Base-by-base conservation (phyloP, 2,888 invertebrate genomes). In the Cremastinae sp. region DNA sequence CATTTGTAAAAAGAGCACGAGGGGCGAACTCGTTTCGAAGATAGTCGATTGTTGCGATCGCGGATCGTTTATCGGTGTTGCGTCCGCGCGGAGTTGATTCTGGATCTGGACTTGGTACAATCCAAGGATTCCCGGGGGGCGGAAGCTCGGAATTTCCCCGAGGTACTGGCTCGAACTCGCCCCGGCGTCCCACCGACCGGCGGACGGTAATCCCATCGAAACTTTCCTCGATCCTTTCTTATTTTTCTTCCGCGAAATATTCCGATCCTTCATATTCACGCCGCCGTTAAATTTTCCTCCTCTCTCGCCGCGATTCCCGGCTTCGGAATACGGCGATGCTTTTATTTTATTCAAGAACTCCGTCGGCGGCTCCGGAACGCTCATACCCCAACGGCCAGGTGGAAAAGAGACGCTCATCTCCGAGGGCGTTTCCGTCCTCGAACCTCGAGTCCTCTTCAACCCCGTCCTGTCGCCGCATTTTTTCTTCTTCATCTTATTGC, bases 161-260 rank as follows among this genome's bases (percentile, higher is more conserved):
- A 79, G 76, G 75, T 80, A 81, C 65, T 81, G 64, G 58, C 58
- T 28, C 9, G 77, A 77, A 64, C 36, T 53, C 66, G 62, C 49
- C 34, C 54, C 76, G 75, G 74, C 74, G 59, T 71, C 66, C 79
- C 78, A 73, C 68, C 72, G 71, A 72, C 72, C 79, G 47, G 56
- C 79, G 47, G 56, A 74, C 43, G 51, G 64, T 66, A 78, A 77
- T 51, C 41, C 51, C 9, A 58, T 76, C 16, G 14, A 45, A 59
- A 75, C 59, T 22, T 76, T 68, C 61, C 22, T 47, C 28, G 28
- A 51, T 69, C 18, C 41, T 22, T 34, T 28, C 34, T n/a, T 64
- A 28, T 47, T 64, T 16, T 41, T n/a, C 61, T 20, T 16, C 68
- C n/a, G n/a, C 51, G 74, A 28, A 28, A 59, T 43, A 22, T 22